A percentile compares a stretch with the other conserved stretches of the same genome.
Conservation (phyloP, 2,113 vertebrate species). For the Aix galericulata region DNA sequence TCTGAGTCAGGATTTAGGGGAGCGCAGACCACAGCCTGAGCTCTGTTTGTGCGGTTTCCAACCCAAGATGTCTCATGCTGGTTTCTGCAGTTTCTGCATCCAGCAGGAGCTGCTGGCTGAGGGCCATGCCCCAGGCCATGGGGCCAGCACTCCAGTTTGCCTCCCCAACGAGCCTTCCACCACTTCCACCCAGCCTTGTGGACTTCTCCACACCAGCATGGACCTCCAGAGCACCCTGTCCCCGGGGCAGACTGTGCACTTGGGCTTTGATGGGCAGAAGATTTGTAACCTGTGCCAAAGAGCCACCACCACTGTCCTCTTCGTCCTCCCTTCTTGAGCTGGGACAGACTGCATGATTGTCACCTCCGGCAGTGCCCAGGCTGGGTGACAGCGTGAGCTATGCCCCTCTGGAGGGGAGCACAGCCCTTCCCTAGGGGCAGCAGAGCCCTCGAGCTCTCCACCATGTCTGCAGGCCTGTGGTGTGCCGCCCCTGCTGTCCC, state of each 20-base stretch:
- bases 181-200: neutral
- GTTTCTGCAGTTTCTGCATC: neutral
- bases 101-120: neutral
- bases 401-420: neutral
- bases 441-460: neutral
- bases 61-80: too few species aligned
- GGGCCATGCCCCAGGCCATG: neutral
- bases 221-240: neutral
- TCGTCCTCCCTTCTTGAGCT: neutral
- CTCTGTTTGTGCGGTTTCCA: neutral
- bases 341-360: neutral
- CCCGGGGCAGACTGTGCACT: neutral
- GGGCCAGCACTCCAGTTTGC: neutral
- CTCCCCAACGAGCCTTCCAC: neutral
- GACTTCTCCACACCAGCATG: fast-evolving
- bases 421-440: neutral
- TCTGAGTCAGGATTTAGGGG: neutral
- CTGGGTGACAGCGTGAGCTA: neutral
- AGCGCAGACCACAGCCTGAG: neutral
- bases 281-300: neutral
- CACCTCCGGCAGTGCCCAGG: neutral
- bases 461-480: neutral
- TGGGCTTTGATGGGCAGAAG: fast-evolving
- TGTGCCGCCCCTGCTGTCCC: neutral
- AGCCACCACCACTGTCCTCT: neutral